Conservation (phyloP, 1,140 invertebrate genomes). For the Cheumatopsyche charites region DNA sequence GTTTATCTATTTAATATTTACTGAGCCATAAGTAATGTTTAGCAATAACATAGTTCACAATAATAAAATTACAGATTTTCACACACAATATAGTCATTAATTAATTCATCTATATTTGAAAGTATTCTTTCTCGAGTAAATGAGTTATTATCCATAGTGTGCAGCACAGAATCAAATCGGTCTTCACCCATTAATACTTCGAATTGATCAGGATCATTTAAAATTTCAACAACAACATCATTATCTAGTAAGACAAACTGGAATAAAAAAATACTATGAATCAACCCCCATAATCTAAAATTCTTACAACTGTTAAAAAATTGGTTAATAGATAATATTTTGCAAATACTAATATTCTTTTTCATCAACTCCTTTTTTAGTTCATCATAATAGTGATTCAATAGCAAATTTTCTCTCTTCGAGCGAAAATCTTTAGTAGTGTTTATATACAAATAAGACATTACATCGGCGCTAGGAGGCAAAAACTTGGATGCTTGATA, state of each 20-base stretch:
- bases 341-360: constrained; percentile 16
- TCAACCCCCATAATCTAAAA: constrained; percentile 28
- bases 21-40: too few relatives aligned
- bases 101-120: constrained; percentile 37
- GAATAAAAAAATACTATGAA: constrained; percentile 28
- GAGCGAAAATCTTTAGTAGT: constrained; percentile 13
- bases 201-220: constrained; percentile 47
- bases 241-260: constrained; percentile 37
- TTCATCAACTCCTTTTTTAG: constrained; percentile 13
- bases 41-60: too few relatives aligned
- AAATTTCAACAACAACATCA: constrained; percentile 15
- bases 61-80: too few relatives aligned
- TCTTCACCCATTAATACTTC: constrained; percentile 51
- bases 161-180: constrained; percentile 30
- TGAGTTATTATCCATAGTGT: constrained; percentile 32
- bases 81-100: neutral
- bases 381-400: constrained; percentile 37
- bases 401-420: constrained; percentile 8
- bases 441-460: constrained; percentile 44
- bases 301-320: constrained; percentile 33
- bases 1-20: too few relatives aligned
- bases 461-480: constrained; percentile 64
- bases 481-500: constrained; percentile 64
- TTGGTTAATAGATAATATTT: constrained; percentile 16
- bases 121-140: constrained; percentile 31